Evolutionary conservation across 35 echinoderm and acorn worm genomes (phyloP), one percentile per base, ranked within the genome.

Genomic region (Patiria miniata): DNA sequence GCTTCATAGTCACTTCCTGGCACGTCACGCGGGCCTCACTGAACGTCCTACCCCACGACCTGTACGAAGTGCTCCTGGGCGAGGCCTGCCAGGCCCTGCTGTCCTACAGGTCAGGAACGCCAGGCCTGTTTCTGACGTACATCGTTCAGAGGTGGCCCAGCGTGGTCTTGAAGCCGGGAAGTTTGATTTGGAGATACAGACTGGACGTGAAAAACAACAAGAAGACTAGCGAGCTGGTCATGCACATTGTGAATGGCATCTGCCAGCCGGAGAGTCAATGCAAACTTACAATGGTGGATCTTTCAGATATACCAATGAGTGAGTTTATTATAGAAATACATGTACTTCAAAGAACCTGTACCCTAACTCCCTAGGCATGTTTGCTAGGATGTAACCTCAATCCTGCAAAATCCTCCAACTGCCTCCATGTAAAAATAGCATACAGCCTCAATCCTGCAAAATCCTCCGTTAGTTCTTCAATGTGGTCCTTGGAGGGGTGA

Each of bases 181-280:
- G 10, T 32, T 26, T 23, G 26, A 32, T 73, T 7, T 32, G 19
- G 26, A 73, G 65, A 73, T 34, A 73, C 65, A 73, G 65, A 30
- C 65, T 73, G 65, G 34, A 26, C 15, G 14, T 73, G n/a, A 22
- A 34, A 10, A 73, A 23, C 34, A 10, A 73, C 26, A 73, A 73
- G 65, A 73, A 73, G 65, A 73, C 65, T 32, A 28, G 26, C 14
- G 65, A 73, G 34, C 23, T 73, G 21, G 34, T 73, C 23, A 73
- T 73, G 65, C 65, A 73, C 65, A 73, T 73, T 73, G 65, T 73
- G 65, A 34, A 26, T 73, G 65, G 65, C 29, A 34, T 73, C 14
- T 73, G 65, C 8, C 26, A 73, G 14, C 65, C 65, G 2, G 65
- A 73, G 3, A 7, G 26, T 36, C 65, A 32, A 23, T 73, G 26